These are phyloP conservation scores for Apodemus agrarius DNA, from an alignment of 2,797 vertebrate species.

Conservation along the genomic window DNA sequence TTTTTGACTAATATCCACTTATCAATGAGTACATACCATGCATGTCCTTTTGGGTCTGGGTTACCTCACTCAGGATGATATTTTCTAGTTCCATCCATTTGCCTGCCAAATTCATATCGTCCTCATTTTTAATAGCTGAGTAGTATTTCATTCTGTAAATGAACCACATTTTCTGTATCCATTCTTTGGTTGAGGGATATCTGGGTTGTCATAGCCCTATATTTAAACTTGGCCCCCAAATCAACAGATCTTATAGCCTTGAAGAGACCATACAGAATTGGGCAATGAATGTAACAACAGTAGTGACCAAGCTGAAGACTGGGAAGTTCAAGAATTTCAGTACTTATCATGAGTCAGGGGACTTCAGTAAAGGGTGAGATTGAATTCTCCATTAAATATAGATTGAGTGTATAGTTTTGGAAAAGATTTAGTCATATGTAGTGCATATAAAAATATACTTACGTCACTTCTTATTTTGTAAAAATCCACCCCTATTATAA, in stretches of 20 bases:
- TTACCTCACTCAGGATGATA: background rate
- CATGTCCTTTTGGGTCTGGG: background rate
- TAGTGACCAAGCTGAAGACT: background rate
- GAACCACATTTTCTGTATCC: no score
- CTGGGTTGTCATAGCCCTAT: background rate
- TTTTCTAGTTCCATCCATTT: no score
- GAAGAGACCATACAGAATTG: background rate
- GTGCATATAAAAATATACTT: slow-evolving; percentile 31
- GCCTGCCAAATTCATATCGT: no score
- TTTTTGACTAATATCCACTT: background rate
- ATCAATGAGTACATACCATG: background rate
- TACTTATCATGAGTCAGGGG: background rate
- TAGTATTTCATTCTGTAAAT: no score
- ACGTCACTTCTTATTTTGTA: slow-evolving; percentile 4
- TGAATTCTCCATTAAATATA: slow-evolving; percentile 48
- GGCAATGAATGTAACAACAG: background rate
- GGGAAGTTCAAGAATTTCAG: background rate
- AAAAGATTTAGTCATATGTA: slow-evolving; percentile 18
- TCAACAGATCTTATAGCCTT: background rate
- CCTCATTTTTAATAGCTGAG: no score
- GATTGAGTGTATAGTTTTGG: background rate
- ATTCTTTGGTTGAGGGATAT: no score
- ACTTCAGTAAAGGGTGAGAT: background rate
- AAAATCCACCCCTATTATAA: slow-evolving; percentile 28
- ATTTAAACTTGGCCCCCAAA: background rate